phyloP scores from a whole-genome alignment of 2,888 invertebrate genomes.

The Leptinotarsa rubiginosa region DNA sequence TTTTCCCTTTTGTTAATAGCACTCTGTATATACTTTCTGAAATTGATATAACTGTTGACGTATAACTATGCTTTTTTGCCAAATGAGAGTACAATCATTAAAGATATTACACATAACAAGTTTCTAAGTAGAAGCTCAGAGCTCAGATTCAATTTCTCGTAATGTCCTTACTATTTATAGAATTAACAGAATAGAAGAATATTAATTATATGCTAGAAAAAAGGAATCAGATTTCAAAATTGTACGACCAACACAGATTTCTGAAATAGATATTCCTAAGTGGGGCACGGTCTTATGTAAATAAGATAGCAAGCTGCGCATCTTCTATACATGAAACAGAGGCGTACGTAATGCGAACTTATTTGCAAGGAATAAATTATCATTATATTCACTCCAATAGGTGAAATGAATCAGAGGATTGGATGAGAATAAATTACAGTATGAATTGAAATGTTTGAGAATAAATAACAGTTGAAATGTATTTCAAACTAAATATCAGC shows the following conservation, averaged over 20 bases:
- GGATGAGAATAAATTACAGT: too few relatives aligned
- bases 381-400: neutral
- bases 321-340: conserved; percentile 21
- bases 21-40: too few relatives aligned
- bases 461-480: too few relatives aligned
- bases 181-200: neutral
- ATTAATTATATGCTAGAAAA: neutral
- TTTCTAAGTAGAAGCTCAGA: neutral
- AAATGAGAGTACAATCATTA: too few relatives aligned
- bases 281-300: conserved; percentile 54
- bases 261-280: conserved; percentile 46
- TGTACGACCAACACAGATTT: conserved; percentile 25
- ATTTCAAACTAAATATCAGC: too few relatives aligned
- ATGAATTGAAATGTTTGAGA: too few relatives aligned
- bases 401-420: too few relatives aligned
- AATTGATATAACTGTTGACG: too few relatives aligned
- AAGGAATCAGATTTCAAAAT: conserved; percentile 9
- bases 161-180: conserved; percentile 6
- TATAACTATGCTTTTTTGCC: too few relatives aligned
- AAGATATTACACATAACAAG: too few relatives aligned
- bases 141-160: neutral
- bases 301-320: conserved; percentile 40
- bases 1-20: too few relatives aligned
- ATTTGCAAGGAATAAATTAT: neutral
- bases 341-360: neutral